Evolutionary conservation across 2,113 vertebrate genomes (phyloP), one percentile per base, ranked within the genome.

Genomic region (Rhabdomys dilectus): DNA sequence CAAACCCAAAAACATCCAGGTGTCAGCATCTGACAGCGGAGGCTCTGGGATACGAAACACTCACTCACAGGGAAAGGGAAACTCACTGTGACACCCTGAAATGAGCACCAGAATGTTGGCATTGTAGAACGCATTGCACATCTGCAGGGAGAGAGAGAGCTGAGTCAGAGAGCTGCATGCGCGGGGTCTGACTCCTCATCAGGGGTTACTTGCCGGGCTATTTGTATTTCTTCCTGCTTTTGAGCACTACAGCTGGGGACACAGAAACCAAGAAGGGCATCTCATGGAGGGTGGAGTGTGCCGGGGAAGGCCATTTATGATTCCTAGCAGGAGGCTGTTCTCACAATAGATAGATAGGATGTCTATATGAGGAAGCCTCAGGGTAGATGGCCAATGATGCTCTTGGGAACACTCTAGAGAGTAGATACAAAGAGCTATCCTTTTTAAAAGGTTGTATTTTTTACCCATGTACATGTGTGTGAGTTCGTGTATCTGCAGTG

Each of bases 21-120:
- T 39, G 76, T 97, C 84, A 93, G 95, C 6, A 3, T 36, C 77
- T 31, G 24, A 64, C 26, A 91, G 77, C 34, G 31, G 85, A 60
- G 62, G 31, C 5, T 42, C 62, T 7, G 8, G 53, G 51, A 39
- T 51, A 58, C 42, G 53, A 77, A 84, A 84, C 19, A 51, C 36
- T 53, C 82, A 60, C 81, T 45, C 3, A 1, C 0, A 3, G 51
- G 92, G 72, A 70, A 45, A n/a, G 51, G 80, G 17, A 97, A 98
- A 98, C 98, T 98, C 93, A 98, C 98, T 56, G 94, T 98, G 98
- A 95, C 98, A 98, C 22, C 94, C 97, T 45, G 98, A 97, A 82
- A 97, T 82, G 51, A 98, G 97, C 91, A 98, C 75, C 58, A 97
- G 15, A 62, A 98, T 93, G 77, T 97, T 97, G 89, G 94, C 81